These are phyloP conservation scores for Neosilurus mollespiculum DNA, from an alignment of 2,797 vertebrate genomes.

Conservation along the genomic window DNA sequence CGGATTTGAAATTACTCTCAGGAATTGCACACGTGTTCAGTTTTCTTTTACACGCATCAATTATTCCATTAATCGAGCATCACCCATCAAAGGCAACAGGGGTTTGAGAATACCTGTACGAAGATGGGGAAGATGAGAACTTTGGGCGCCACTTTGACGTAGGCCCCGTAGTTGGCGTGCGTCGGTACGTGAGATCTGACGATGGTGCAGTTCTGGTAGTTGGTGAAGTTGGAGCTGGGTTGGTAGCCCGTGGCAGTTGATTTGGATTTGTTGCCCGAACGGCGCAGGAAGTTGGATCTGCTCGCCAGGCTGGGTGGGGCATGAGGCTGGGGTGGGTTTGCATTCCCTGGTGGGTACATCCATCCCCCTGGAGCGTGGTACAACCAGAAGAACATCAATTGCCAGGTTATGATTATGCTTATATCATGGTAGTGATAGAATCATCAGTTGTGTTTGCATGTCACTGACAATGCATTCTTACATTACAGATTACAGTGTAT, in stretches of 20 bases:
- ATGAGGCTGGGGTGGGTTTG: slow-evolving; percentile 62
- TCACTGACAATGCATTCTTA: not conserved
- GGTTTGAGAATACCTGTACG: slow-evolving; percentile 80
- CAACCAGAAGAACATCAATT: not conserved
- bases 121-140: slow-evolving; percentile 94
- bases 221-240: slow-evolving; percentile 76
- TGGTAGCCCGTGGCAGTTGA: slow-evolving; percentile 71
- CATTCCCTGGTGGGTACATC: slow-evolving; percentile 66
- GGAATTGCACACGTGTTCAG: not conserved
- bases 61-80: not conserved
- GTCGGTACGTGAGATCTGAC: slow-evolving; percentile 79
- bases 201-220: slow-evolving; percentile 90
- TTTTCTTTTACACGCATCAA: not conserved
- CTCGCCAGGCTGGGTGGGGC: slow-evolving; percentile 71
- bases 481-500: not conserved
- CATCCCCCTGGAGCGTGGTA: slow-evolving; percentile 57
- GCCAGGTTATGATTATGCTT: not conserved
- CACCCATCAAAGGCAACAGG: too few species aligned
- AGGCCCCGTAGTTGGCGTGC: slow-evolving; percentile 85
- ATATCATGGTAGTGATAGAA: not conserved
- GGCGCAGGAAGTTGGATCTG: slow-evolving; percentile 85
- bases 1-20: too few species aligned
- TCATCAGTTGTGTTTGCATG: not conserved
- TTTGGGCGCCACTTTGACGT: slow-evolving; percentile 87
- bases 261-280: slow-evolving; percentile 74